A percentile compares a stretch with the other conserved stretches of the same genome.
Evolutionary conservation across 2,113 vertebrate genomes (phyloP).

Genomic region (Malurus elegans): DNA sequence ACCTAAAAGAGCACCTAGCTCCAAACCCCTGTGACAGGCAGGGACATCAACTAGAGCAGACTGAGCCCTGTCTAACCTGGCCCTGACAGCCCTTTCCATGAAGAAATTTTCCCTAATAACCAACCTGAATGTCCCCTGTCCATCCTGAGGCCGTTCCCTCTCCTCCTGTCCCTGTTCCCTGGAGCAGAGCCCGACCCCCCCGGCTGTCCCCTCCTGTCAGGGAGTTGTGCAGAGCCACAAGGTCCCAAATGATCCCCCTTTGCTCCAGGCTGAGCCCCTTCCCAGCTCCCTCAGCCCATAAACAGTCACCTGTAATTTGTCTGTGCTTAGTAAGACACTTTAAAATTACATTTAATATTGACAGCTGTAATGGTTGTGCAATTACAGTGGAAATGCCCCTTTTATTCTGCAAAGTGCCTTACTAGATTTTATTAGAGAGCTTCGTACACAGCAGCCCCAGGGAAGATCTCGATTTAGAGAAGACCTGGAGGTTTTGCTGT

Average conservation of each 20-base stretch:
- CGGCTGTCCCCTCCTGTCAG: not conserved
- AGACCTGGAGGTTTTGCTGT: not conserved
- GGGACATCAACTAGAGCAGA: not conserved
- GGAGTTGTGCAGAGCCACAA: not conserved
- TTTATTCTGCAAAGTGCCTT: not conserved
- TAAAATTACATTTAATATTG: not conserved
- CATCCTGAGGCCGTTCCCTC: not conserved
- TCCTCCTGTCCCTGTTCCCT: not conserved
- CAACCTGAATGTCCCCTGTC: accelerated
- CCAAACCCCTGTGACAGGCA: not conserved
- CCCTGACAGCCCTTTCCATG: not conserved
- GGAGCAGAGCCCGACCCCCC: not conserved
- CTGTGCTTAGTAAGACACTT: not conserved
- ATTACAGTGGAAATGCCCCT: not conserved
- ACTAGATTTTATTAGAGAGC: not conserved
- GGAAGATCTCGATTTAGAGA: not conserved
- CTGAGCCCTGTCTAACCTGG: not conserved
- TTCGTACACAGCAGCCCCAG: not conserved
- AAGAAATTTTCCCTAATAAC: not conserved
- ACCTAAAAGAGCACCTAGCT: not conserved
- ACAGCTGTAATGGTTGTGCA: not conserved
- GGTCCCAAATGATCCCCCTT: not conserved
- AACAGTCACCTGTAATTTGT: not conserved
- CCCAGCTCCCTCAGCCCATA: not conserved
- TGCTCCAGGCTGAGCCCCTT: not conserved